Percentiles rank a stretch among this genome's conserved stretches.
These are phyloP conservation scores for Lithobates pipiens DNA, from an alignment of 2,797 vertebrate species.

Conservation along the genomic window DNA sequence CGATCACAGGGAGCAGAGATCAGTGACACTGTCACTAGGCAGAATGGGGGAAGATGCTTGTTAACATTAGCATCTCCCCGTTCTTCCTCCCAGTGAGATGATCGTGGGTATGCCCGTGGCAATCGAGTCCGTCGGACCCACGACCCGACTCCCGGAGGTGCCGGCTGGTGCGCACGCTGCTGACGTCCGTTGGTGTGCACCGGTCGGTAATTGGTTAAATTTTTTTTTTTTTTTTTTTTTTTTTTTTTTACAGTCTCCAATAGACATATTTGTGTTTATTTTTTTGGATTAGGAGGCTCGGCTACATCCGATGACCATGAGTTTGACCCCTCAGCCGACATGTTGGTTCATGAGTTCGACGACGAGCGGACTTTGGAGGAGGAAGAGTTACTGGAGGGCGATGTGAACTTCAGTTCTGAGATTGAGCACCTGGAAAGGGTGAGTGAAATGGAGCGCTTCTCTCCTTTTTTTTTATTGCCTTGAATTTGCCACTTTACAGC, in stretches of 20 bases:
- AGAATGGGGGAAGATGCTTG: no score
- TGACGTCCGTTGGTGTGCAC: no score
- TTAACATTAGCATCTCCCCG: no score
- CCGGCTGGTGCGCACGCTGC: no score
- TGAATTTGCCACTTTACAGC: constrained; percentile 20
- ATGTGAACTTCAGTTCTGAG: constrained; percentile 90
- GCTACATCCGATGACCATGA: constrained; percentile 92
- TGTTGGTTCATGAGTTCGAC: constrained; percentile 98
- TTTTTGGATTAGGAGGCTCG: constrained; percentile 83
- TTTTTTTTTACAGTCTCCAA: background rate
- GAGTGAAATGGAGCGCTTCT: constrained; percentile 65
- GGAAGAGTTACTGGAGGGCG: constrained; percentile 95
- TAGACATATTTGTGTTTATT: background rate
- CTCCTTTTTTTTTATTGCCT: constrained; percentile 11
- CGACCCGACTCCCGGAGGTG: no score
- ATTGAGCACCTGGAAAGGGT: constrained; percentile 96
- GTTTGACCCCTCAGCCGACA: constrained; percentile 95
- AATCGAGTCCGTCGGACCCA: no score
- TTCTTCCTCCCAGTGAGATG: no score
- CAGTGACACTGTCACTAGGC: no score
- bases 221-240: no score
- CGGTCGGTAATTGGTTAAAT: no score
- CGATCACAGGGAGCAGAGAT: no score
- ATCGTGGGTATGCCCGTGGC: no score
- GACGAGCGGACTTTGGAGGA: constrained; percentile 97